A percentile compares a stretch with the other conserved stretches of the same genome.
These are phyloP conservation scores for Gephyroberyx darwinii DNA, from an alignment of 2,797 vertebrate species.

Conservation along the genomic window DNA sequence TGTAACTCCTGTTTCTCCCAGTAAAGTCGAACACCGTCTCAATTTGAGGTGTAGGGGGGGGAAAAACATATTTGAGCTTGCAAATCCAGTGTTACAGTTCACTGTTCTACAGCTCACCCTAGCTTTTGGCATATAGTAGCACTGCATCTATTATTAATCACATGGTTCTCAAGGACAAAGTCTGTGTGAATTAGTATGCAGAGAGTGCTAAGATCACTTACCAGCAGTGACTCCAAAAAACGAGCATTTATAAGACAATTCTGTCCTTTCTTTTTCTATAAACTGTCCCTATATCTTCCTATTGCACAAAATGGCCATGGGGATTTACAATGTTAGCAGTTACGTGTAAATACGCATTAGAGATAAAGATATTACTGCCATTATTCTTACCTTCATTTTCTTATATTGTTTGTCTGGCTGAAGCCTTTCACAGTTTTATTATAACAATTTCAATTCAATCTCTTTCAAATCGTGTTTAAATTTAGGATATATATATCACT, in stretches of 20 bases:
- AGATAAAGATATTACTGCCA: constrained; percentile 51
- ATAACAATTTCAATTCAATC: constrained; percentile 16
- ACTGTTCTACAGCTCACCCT: constrained; percentile 47
- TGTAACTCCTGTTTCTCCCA: constrained; percentile 46
- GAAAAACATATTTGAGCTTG: constrained; percentile 39
- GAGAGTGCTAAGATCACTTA: constrained; percentile 66
- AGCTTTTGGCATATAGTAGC: constrained; percentile 68
- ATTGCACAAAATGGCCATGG: constrained; percentile 45
- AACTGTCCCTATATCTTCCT: constrained; percentile 42
- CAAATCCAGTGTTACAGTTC: constrained; percentile 51
- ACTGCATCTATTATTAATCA: constrained; percentile 80
- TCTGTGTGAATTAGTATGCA: constrained; percentile 77
- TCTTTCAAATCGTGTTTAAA: background rate
- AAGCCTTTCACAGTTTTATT: constrained; percentile 6
- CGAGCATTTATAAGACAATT: constrained; percentile 65
- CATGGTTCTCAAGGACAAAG: constrained; percentile 71
- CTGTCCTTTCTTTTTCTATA: constrained; percentile 38
- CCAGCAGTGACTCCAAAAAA: constrained; percentile 69
- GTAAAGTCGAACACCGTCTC: constrained; percentile 36
- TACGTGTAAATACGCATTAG: constrained; percentile 35
- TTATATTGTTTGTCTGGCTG: constrained; percentile 34
- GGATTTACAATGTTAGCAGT: constrained; percentile 42
- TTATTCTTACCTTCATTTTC: constrained; percentile 50
- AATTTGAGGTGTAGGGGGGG: constrained; percentile 33
- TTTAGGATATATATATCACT: too few relatives aligned